These are phyloP conservation scores for Calephelis nemesis DNA, from an alignment of 1,140 invertebrate species.

Conservation along the genomic window DNA sequence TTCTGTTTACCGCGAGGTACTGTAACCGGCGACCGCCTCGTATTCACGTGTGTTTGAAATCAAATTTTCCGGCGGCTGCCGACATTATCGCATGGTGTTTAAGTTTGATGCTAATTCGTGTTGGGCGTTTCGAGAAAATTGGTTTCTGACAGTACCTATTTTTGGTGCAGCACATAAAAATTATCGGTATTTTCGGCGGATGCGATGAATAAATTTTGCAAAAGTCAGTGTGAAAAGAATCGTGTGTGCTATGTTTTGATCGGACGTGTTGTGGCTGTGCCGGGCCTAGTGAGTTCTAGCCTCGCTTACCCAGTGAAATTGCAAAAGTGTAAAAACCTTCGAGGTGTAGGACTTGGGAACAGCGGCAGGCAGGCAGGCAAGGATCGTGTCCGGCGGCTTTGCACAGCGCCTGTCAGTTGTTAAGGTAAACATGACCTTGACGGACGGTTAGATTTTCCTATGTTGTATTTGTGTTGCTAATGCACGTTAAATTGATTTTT, in stretches of 20 bases:
- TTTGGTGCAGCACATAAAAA: constrained; percentile 67
- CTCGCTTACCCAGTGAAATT: constrained; percentile 48
- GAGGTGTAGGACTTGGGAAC: constrained; percentile 30
- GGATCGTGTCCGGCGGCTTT: constrained; percentile 42
- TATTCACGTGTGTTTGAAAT: constrained; percentile 59
- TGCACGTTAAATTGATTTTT: constrained; percentile 12
- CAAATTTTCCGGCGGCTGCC: constrained; percentile 66
- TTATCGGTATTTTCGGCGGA: constrained; percentile 71
- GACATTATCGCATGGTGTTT: constrained; percentile 66
- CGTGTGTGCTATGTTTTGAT: constrained; percentile 74
- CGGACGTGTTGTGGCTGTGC: constrained; percentile 67
- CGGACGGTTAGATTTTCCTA: constrained; percentile 24
- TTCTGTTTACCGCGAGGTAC: constrained; percentile 73
- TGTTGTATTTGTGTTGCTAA: constrained; percentile 29
- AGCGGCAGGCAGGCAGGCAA: constrained; percentile 29
- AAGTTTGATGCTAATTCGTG: constrained; percentile 68
- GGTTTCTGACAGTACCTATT: constrained; percentile 43
- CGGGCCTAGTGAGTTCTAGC: constrained; percentile 56
- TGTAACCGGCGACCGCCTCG: constrained; percentile 68
- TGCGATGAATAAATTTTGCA: constrained; percentile 79
- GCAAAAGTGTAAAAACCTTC: constrained; percentile 39
- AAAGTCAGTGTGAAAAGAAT: constrained; percentile 74
- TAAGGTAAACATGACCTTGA: constrained; percentile 61
- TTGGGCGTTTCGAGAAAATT: constrained; percentile 56
- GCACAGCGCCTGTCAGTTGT: constrained; percentile 49